Conservation (phyloP, 1,140 invertebrate genomes). For the Eriocheir sinensis region DNA sequence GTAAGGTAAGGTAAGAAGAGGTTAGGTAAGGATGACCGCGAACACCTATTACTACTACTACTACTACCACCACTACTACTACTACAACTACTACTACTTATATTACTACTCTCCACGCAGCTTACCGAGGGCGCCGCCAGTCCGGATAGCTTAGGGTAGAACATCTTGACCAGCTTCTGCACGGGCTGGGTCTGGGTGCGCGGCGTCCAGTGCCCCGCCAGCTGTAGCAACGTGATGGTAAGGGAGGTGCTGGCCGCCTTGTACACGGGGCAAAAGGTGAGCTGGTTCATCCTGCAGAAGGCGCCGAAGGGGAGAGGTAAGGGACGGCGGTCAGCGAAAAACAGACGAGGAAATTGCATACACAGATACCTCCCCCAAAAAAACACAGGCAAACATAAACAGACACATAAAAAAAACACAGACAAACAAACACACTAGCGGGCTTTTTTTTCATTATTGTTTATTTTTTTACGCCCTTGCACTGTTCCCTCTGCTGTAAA, state of each 20-base stretch:
- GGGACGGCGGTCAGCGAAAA: no score
- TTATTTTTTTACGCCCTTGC: no score
- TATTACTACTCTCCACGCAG: no score
- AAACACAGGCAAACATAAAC: background rate
- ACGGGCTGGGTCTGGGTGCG: background rate
- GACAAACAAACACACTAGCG: no score
- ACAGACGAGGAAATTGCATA: background rate
- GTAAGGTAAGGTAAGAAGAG: no score
- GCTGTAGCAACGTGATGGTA: slow-evolving; percentile 70
- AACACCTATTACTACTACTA: no score
- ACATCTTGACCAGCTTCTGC: slow-evolving; percentile 59
- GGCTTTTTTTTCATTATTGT: no score
- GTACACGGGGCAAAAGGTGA: slow-evolving; percentile 77
- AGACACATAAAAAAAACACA: background rate
- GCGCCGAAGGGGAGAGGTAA: no score
- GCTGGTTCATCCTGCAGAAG: slow-evolving; percentile 65
- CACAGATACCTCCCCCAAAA: background rate
- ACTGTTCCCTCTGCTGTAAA: no score
- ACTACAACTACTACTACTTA: no score
- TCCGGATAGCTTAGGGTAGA: slow-evolving; percentile 66
- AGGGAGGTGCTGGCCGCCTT: slow-evolving; percentile 78
- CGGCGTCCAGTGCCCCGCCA: slow-evolving; percentile 52
- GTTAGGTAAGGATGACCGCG: no score
- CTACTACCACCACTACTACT: no score
- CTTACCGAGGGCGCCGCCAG: slow-evolving; percentile 68